Conservation (phyloP, 2,797 vertebrate species). For the Epinephelus coioides region DNA sequence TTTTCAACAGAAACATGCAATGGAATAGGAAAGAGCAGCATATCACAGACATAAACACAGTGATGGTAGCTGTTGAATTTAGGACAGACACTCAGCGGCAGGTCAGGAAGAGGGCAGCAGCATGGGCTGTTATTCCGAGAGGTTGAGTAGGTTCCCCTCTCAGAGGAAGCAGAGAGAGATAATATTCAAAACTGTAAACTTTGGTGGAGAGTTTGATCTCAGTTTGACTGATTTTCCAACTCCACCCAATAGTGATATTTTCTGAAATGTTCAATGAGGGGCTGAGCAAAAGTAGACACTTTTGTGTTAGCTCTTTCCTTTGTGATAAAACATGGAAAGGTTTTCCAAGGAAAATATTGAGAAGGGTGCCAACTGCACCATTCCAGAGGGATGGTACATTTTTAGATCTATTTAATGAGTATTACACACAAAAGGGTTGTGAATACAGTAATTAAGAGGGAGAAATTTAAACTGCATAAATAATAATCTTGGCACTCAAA, state of each 20-base stretch:
- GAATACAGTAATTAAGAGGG: conserved; percentile 43
- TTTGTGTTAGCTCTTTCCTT: background rate
- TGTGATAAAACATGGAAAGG: background rate
- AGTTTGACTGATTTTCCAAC: background rate
- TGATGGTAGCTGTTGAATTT: conserved; percentile 1
- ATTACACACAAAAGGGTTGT: background rate
- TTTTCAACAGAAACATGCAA: conserved; percentile 11
- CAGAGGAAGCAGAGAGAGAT: conserved; percentile 18
- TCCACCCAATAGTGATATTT: conserved; percentile 13
- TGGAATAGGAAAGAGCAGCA: background rate
- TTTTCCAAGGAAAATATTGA: background rate
- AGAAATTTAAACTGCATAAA: conserved; percentile 82
- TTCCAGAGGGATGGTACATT: conserved; percentile 7
- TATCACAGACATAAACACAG: conserved; percentile 8
- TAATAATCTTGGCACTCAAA: conserved; percentile 91
- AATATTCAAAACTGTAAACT: conserved; percentile 3
- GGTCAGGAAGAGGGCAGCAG: conserved; percentile 6
- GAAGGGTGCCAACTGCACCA: background rate
- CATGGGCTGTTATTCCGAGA: background rate
- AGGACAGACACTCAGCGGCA: background rate
- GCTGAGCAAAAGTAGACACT: background rate
- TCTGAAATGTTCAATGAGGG: background rate
- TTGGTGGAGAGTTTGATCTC: background rate
- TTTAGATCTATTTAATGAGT: conserved; percentile 23
- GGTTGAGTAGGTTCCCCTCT: background rate